phyloP scores from a whole-genome alignment of 2,888 invertebrate species.

The Perizoma affinitatum region DNA sequence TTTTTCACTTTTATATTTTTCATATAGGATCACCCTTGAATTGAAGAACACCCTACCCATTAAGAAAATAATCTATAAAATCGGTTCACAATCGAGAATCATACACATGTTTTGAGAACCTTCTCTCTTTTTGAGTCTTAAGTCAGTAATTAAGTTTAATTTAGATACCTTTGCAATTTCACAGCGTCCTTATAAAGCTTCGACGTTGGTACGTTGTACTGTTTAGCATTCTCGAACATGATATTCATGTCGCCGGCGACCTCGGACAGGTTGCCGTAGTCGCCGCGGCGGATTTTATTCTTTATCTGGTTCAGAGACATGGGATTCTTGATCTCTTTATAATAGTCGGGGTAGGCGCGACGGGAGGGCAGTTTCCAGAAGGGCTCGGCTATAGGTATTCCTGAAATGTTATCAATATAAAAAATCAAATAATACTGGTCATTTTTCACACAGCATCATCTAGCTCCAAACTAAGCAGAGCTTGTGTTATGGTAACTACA shows the following conservation, averaged over 20 bases:
- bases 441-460: no score
- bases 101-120: no score
- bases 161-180: slow-evolving; percentile 90
- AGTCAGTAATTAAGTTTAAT: no score
- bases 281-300: slow-evolving; percentile 91
- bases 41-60: no score
- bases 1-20: no score
- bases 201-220: slow-evolving; percentile 92
- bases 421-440: no score
- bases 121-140: no score
- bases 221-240: slow-evolving; percentile 98
- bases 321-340: slow-evolving; percentile 97
- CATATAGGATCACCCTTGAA: no score
- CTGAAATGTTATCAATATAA: slow-evolving; percentile 52
- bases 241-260: slow-evolving; percentile 97
- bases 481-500: no score
- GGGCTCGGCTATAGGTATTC: slow-evolving; percentile 94
- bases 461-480: no score
- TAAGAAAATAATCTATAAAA: no score
- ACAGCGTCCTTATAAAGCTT: slow-evolving; percentile 92
- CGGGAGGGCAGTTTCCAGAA: slow-evolving; percentile 96
- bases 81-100: no score
- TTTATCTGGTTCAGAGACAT: slow-evolving; percentile 96
- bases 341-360: slow-evolving; percentile 97
- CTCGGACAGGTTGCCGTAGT: slow-evolving; percentile 93